phyloP scores from a whole-genome alignment of 2,888 invertebrate species.

The Ichneumoninae sp. region DNA sequence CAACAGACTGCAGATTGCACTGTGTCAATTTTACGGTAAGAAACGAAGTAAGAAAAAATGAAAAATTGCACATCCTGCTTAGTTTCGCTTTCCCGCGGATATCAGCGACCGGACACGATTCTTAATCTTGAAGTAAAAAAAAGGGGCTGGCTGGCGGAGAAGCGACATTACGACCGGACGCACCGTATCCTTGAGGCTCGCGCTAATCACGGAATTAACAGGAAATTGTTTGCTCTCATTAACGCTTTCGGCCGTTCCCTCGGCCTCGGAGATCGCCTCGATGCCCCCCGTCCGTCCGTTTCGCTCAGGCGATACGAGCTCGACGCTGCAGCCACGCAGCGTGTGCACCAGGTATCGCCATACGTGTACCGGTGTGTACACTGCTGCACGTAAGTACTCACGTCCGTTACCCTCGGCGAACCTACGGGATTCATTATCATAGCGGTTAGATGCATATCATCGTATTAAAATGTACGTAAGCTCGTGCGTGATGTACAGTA shows the following conservation, averaged over 20 bases:
- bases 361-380: conserved; percentile 33
- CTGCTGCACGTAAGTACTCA: conserved; percentile 35
- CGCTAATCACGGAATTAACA: conserved; percentile 47
- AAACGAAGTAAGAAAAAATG: not conserved
- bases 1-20: not conserved
- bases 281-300: conserved; percentile 23
- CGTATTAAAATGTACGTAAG: conserved; percentile 40
- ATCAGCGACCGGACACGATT: conserved; percentile 12
- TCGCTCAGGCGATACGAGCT: not conserved
- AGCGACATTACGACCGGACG: conserved; percentile 14
- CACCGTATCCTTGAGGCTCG: conserved; percentile 13
- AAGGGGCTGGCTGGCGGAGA: not conserved
- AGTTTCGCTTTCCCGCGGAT: not conserved
- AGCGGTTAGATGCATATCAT: conserved; percentile 51
- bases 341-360: conserved; percentile 3
- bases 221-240: conserved; percentile 48
- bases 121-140: not conserved
- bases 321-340: not conserved
- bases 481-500: conserved; percentile 7
- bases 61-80: not conserved
- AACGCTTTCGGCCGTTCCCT: conserved; percentile 30
- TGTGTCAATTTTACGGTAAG: not conserved
- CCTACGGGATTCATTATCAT: conserved; percentile 52
- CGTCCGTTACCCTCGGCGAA: conserved; percentile 48
- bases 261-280: conserved; percentile 28